Evolutionary conservation across 1,140 invertebrate species (phyloP).

Genomic region (Cydia fagiglandana): DNA sequence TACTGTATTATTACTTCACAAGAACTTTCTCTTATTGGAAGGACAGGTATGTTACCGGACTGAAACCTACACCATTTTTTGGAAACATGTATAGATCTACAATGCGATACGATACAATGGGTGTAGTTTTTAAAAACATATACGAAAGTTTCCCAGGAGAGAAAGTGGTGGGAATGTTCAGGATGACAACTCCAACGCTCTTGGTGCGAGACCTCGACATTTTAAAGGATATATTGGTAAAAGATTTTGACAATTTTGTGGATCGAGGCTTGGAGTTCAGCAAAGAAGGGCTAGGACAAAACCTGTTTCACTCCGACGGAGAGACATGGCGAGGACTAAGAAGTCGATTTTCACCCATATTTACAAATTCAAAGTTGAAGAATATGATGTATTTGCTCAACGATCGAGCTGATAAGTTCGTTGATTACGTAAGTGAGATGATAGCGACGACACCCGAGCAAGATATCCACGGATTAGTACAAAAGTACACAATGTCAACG

Average conservation of each 20-base stretch:
- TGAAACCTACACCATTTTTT: constrained; percentile 41
- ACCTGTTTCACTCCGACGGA: constrained; percentile 71
- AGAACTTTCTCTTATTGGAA: constrained; percentile 48
- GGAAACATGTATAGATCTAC: constrained; percentile 46
- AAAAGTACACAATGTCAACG: constrained; percentile 69
- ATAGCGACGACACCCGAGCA: constrained; percentile 39
- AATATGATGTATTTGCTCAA: constrained; percentile 73
- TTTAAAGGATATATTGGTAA: constrained; percentile 81
- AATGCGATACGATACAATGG: constrained; percentile 39
- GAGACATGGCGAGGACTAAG: constrained; percentile 80
- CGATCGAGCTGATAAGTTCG: constrained; percentile 58
- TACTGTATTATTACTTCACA: constrained; percentile 41
- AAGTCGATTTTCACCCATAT: constrained; percentile 78
- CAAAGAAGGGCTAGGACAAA: constrained; percentile 74
- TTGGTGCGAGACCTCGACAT: constrained; percentile 80
- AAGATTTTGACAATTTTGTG: constrained; percentile 80
- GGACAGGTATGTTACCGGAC: constrained; percentile 40
- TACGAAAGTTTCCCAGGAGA: constrained; percentile 50
- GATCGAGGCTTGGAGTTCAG: constrained; percentile 74
- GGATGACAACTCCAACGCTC: constrained; percentile 70
- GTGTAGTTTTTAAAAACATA: constrained; percentile 39
- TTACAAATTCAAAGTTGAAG: constrained; percentile 81
- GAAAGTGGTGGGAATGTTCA: constrained; percentile 58
- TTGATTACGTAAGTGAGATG: constrained; percentile 44
- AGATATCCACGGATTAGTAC: constrained; percentile 65